Base-by-base conservation (phyloP, 35 echinoderm and acorn worm species). In the Lytechinus variegatus region DNA sequence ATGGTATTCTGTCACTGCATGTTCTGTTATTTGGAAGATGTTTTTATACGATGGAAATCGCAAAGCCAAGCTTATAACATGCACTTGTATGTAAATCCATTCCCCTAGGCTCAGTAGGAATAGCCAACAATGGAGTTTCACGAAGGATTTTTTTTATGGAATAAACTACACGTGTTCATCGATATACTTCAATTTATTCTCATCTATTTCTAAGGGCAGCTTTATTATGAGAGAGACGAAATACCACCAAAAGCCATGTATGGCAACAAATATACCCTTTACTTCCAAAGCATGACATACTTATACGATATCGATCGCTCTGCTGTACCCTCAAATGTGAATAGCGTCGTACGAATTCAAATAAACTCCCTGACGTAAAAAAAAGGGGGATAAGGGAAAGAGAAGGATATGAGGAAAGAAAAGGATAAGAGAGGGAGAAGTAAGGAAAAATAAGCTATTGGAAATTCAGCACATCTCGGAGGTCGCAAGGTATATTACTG, bases 401-500 rank as follows among this genome's bases (percentile, higher is more conserved):
- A 44, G 19, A n/a, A 7, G 66, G 66, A 79, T 16, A 79, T 19
- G 66, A 79, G 66, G 8, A 24, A 24, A 79, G 66, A n/a, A 79
- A 79, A 79, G 21, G 66, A 19, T 79, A 79, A 79, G 66, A 79
- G 66, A 79, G 66, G 66, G 66, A n/a, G 66, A 79, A 24, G 66
- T 79, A 19, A 79, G 66, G 66, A 90, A 90, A 90, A 90, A n/a
- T n/a, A 21, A 90, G 29, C 29, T 54, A 52, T 33, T 90, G 88
- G 88, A 90, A 90, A 90, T 90, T 10, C n/a, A 54, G 52, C 88
- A 21, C 88, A 90, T 51, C 88, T 90, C 66, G 66, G 24, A 44
- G 88, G 88, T 90, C 88, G 28, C 88, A 54, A 90, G 28, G 52
- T 90, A 90, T 90, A 90, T 90, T 90, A 90, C 88, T 44, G 88